phyloP scores from a whole-genome alignment of 2,113 vertebrate species.

The Lampris megalopsis region DNA sequence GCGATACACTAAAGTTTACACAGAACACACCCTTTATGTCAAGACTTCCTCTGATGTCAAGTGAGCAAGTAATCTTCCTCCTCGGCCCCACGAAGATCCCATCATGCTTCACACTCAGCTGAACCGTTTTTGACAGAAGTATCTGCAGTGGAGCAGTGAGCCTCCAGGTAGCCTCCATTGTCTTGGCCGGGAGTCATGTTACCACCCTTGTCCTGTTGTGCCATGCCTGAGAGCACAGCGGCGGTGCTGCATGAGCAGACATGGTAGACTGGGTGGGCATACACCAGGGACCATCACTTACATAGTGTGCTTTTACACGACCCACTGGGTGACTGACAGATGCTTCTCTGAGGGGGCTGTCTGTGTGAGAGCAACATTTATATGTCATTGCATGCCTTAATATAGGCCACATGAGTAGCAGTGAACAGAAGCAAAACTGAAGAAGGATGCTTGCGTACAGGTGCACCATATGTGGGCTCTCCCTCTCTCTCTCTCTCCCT shows the following conservation, averaged over 20 bases:
- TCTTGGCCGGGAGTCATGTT: constrained; percentile 5
- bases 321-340: constrained; percentile 55
- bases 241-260: constrained; percentile 13
- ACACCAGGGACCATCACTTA: neutral
- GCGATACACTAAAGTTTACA: neutral
- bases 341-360: constrained; percentile 31
- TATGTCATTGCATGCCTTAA: neutral
- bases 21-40: neutral
- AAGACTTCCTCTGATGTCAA: neutral
- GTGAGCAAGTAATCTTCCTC: constrained; percentile 2
- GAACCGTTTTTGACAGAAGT: neutral
- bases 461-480: neutral
- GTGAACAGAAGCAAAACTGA: too few relatives aligned
- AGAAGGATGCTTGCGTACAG: too few relatives aligned
- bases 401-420: too few relatives aligned
- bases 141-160: neutral
- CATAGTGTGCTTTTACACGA: constrained; percentile 51
- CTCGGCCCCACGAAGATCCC: neutral
- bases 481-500: constrained; percentile 3
- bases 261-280: neutral
- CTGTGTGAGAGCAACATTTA: neutral
- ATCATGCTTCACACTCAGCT: constrained; percentile 4
- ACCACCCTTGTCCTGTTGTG: constrained; percentile 19
- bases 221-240: constrained; percentile 48
- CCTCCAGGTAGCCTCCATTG: neutral